phyloP scores from a whole-genome alignment of 2,113 vertebrate species.

The Raphicerus campestris region DNA sequence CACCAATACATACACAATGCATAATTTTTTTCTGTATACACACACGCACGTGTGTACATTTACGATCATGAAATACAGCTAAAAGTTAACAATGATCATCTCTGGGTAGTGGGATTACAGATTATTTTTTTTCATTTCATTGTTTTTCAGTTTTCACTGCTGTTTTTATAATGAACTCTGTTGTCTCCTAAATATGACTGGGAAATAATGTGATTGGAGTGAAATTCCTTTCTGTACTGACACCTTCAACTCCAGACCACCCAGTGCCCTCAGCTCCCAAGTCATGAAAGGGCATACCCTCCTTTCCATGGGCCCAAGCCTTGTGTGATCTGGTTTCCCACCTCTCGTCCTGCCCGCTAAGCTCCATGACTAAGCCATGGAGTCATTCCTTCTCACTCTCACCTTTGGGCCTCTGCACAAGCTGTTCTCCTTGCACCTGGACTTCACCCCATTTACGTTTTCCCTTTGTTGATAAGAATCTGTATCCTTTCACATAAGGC shows the following conservation, averaged over 20 bases:
- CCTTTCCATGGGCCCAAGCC: not conserved
- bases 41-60: rapidly evolving
- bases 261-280: not conserved
- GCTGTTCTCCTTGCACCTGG: not conserved
- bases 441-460: not conserved
- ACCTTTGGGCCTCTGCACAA: not conserved
- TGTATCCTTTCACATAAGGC: not conserved
- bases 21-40: not conserved
- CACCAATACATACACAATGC: not conserved
- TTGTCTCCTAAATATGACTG: not conserved
- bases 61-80: not conserved
- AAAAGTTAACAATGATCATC: not conserved
- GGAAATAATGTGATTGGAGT: not conserved
- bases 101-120: not conserved
- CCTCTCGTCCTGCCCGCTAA: not conserved
- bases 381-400: not conserved
- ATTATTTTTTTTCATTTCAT: not conserved
- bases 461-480: not conserved
- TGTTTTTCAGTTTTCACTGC: not conserved
- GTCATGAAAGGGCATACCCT: not conserved
- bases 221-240: not conserved
- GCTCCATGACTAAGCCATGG: not conserved
- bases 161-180: not conserved
- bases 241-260: not conserved
- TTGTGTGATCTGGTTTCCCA: rapidly evolving